Percentiles rank a stretch among this genome's conserved stretches.
Evolutionary conservation across 2,888 invertebrate genomes (phyloP).

Genomic region (Mimas tiliae): DNA sequence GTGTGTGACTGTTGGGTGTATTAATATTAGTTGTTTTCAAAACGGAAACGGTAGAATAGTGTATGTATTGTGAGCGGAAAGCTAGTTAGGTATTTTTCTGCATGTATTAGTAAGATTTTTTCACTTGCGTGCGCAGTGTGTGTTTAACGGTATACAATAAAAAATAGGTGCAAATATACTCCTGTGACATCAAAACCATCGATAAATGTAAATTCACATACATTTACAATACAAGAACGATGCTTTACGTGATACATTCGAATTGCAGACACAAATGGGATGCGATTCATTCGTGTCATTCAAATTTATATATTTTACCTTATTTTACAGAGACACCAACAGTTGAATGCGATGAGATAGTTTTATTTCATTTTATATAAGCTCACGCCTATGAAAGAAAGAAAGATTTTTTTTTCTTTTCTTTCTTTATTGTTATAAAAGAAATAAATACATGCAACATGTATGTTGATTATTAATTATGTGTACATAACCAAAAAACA

Average conservation of each 20-base stretch:
- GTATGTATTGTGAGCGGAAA: too few species aligned
- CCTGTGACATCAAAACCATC: slow-evolving; percentile 66
- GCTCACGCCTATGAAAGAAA: too few species aligned
- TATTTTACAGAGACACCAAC: slow-evolving; percentile 1
- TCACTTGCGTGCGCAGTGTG: background rate
- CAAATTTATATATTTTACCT: slow-evolving; percentile 15
- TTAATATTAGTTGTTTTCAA: too few species aligned
- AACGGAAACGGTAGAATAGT: too few species aligned
- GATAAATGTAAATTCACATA: slow-evolving; percentile 51
- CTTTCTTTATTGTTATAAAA: too few species aligned
- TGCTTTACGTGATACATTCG: slow-evolving; percentile 32
- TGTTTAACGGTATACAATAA: slow-evolving; percentile 22
- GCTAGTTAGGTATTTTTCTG: too few species aligned
- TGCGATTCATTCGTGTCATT: slow-evolving; percentile 34
- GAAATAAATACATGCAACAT: too few species aligned
- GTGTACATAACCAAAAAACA: too few species aligned
- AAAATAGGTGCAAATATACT: slow-evolving; percentile 28
- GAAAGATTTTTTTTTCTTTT: too few species aligned
- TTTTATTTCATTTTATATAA: background rate
- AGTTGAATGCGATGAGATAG: background rate
- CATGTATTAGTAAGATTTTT: too few species aligned
- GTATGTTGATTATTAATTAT: too few species aligned
- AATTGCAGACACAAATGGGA: slow-evolving; percentile 37
- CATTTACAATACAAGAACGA: slow-evolving; percentile 39
- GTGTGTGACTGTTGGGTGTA: too few species aligned